A percentile compares a stretch with the other conserved stretches of the same genome.
Conservation (phyloP, 2,888 invertebrate species). For the Epirrhoe alternata region DNA sequence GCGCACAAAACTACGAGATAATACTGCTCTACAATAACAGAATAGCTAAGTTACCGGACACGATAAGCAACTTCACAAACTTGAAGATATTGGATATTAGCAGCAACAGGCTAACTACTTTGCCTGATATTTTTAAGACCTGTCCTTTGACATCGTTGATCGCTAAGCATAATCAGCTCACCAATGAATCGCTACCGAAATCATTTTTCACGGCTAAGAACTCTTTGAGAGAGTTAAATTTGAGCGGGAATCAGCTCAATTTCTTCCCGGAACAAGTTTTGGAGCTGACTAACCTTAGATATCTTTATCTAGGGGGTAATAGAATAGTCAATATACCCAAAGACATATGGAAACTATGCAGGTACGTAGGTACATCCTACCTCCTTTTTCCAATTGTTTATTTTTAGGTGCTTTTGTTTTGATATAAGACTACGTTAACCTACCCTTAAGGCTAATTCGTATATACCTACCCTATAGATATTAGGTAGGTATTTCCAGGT, state of each 20-base stretch:
- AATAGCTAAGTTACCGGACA: constrained; percentile 87
- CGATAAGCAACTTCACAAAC: constrained; percentile 88
- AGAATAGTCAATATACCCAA: constrained; percentile 91
- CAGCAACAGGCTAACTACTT: constrained; percentile 90
- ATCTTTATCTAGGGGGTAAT: constrained; percentile 96
- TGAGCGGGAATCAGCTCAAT: constrained; percentile 95
- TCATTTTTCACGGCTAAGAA: constrained; percentile 87
- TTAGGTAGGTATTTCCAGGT: not conserved
- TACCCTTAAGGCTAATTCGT: too few species aligned
- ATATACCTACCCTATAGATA: too few species aligned
- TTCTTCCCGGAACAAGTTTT: constrained; percentile 95
- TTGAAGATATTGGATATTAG: constrained; percentile 94
- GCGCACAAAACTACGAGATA: constrained; percentile 87
- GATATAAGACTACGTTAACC: too few species aligned
- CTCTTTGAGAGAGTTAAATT: constrained; percentile 93
- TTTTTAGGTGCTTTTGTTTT: not conserved
- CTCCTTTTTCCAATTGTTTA: not conserved
- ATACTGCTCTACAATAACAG: constrained; percentile 95
- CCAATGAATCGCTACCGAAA: constrained; percentile 95
- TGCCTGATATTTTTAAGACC: constrained; percentile 91
- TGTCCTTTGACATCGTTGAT: constrained; percentile 92
- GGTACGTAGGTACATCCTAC: constrained; percentile 53
- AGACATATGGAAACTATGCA: constrained; percentile 87
- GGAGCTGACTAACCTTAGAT: constrained; percentile 90
- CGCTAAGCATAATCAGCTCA: constrained; percentile 95